Percentiles rank a stretch among this genome's conserved stretches.
Evolutionary conservation across 2,113 vertebrate genomes (phyloP).

Genomic region (Nasalis larvatus): DNA sequence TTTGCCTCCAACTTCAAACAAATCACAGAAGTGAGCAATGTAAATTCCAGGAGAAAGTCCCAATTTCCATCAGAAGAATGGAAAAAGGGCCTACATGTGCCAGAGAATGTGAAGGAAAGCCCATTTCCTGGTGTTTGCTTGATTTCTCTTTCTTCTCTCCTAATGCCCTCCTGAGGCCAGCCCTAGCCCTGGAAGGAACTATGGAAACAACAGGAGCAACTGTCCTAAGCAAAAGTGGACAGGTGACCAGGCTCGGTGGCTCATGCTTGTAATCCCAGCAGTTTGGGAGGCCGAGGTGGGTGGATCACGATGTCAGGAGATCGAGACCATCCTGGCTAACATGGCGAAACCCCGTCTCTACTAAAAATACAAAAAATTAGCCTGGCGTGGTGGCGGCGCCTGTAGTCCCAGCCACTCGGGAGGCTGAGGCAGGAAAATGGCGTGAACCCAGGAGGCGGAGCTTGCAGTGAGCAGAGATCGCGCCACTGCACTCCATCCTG

Average conservation of each 20-base stretch:
- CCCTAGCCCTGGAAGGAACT: not conserved
- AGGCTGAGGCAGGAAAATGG: no score
- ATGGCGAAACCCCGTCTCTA: no score
- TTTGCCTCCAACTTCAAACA: not conserved
- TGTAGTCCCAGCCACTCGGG: no score
- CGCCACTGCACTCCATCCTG: fast-evolving
- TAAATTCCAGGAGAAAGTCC: not conserved
- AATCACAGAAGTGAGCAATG: not conserved
- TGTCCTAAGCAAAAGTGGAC: not conserved
- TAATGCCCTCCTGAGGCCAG: not conserved
- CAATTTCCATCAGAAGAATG: not conserved
- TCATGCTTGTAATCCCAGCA: no score
- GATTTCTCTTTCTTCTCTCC: not conserved
- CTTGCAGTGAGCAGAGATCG: no score
- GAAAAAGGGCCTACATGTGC: not conserved
- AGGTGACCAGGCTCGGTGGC: fast-evolving
- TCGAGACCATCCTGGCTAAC: no score
- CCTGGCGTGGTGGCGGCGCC: no score
- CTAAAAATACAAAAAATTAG: no score
- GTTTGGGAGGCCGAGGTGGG: no score
- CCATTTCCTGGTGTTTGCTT: not conserved
- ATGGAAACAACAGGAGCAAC: not conserved
- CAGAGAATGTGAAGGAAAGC: not conserved
- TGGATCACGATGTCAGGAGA: no score
- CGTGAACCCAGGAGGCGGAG: fast-evolving